These are phyloP conservation scores for Therioaphis trifolii DNA, from an alignment of 2,888 invertebrate genomes.

Conservation along the genomic window DNA sequence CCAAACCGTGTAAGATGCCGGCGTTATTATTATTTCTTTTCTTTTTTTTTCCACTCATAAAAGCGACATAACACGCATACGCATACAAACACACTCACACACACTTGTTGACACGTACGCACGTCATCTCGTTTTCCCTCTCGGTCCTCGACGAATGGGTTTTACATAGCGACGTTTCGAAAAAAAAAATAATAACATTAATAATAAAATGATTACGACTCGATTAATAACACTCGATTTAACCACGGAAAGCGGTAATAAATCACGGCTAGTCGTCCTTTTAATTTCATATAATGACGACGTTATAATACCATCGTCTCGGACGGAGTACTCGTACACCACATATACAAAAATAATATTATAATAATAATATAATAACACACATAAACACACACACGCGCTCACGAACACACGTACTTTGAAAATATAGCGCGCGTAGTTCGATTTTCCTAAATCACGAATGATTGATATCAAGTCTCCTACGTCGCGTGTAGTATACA, in stretches of 20 bases:
- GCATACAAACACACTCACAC: neutral
- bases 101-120: neutral
- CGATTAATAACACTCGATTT: conserved; percentile 51
- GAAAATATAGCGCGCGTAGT: neutral
- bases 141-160: neutral
- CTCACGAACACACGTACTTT: neutral
- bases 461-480: neutral
- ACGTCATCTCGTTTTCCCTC: neutral
- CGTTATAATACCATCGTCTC: neutral
- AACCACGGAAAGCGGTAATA: conserved; percentile 9
- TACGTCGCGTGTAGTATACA: no score
- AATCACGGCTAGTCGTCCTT: conserved; percentile 6
- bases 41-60: no score
- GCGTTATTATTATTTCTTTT: no score
- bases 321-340: neutral
- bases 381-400: no score
- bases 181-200: neutral
- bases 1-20: no score
- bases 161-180: neutral
- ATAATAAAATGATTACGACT: neutral
- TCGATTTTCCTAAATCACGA: neutral
- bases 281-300: neutral
- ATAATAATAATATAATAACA: neutral
- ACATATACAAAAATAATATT: neutral
- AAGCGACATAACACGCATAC: neutral